Conservation (phyloP, 2,797 vertebrate species). For the Furcifer pardalis region DNA sequence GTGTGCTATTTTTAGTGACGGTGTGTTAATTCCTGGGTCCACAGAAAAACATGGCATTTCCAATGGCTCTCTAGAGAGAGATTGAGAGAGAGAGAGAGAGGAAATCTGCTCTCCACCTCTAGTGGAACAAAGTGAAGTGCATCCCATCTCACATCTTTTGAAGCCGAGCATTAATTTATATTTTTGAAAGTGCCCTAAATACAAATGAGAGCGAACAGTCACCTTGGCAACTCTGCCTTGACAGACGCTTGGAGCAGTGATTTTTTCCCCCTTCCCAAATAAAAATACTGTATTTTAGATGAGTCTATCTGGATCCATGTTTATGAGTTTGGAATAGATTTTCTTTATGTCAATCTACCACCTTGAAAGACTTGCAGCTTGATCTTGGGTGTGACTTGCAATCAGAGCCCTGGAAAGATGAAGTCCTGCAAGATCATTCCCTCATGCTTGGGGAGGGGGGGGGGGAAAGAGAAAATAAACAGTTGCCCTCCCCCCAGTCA, state of each 20-base stretch:
- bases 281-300: neutral
- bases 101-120: no score
- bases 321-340: neutral
- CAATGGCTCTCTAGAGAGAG: neutral
- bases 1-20: slow-evolving; percentile 14
- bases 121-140: neutral
- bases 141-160: neutral
- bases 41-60: neutral
- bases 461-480: no score
- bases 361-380: no score
- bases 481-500: no score
- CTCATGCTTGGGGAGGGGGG: no score
- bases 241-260: neutral
- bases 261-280: neutral
- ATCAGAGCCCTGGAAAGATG: no score
- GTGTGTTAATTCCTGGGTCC: neutral
- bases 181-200: no score
- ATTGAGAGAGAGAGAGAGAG: neutral
- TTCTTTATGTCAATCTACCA: no score
- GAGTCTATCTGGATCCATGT: neutral
- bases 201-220: no score
- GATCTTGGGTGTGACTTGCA: no score
- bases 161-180: no score
- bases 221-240: neutral
- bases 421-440: no score